Evolutionary conservation across 2,113 vertebrate species (phyloP).

Genomic region (Donacobius atricapilla): DNA sequence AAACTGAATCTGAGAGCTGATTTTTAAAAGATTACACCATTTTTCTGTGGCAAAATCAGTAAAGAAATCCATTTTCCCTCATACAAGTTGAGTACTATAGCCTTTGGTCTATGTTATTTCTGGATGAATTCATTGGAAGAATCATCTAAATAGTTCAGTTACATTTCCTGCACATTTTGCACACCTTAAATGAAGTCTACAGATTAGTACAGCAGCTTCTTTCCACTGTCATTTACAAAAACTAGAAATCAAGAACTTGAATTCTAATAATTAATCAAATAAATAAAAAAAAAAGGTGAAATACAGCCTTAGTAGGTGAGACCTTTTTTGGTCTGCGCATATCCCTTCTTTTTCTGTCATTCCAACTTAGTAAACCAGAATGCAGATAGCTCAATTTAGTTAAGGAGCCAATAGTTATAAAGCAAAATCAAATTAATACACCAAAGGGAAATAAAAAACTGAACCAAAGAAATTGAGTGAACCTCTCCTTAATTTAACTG

Average conservation of each 20-base stretch:
- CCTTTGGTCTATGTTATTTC: not conserved
- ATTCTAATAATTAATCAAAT: not conserved
- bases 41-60: not conserved
- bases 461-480: not conserved
- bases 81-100: not conserved
- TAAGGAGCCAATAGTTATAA: not conserved
- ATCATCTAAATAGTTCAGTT: not conserved
- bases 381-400: not conserved
- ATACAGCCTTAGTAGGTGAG: not conserved
- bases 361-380: not conserved
- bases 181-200: not conserved
- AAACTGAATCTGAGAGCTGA: not conserved
- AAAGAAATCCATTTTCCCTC: not conserved
- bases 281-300: not conserved
- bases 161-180: not conserved
- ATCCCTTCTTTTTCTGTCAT: not conserved
- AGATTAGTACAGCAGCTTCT: not conserved
- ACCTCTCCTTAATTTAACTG: not conserved
- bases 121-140: not conserved
- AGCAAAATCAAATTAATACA: not conserved
- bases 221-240: not conserved
- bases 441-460: not conserved
- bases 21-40: not conserved
- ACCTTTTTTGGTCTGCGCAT: not conserved
- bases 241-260: not conserved